Evolutionary conservation across 2,797 vertebrate species (phyloP).

Genomic region (Fistularia commersonii): DNA sequence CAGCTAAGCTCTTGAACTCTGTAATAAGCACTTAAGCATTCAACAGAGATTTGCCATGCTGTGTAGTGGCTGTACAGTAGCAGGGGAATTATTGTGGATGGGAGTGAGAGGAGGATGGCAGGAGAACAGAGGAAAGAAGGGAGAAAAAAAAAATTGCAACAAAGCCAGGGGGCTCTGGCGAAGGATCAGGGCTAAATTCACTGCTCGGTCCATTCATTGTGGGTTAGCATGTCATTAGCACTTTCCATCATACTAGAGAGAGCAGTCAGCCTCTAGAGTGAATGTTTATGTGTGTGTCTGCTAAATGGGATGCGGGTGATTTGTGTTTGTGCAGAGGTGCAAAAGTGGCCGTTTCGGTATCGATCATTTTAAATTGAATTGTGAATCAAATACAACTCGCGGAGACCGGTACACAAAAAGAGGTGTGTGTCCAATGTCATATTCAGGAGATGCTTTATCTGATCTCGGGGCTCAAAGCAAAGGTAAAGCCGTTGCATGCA

Average conservation of each 20-base stretch:
- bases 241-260: constrained; percentile 6
- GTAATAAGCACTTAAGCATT: constrained; percentile 55
- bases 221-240: constrained; percentile 8
- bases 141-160: constrained; percentile 7
- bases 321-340: too few relatives aligned
- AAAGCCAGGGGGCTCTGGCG: constrained; percentile 9
- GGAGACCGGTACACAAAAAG: too few relatives aligned
- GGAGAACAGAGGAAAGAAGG: background rate
- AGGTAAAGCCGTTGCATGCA: too few relatives aligned
- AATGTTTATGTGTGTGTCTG: background rate
- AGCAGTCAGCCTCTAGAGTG: background rate
- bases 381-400: too few relatives aligned
- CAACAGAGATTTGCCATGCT: constrained; percentile 45
- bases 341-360: too few relatives aligned
- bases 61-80: constrained; percentile 27
- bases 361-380: too few relatives aligned
- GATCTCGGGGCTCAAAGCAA: too few relatives aligned
- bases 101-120: constrained; percentile 6
- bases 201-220: constrained; percentile 24
- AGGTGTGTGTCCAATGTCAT: too few relatives aligned
- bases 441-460: too few relatives aligned
- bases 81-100: constrained; percentile 9
- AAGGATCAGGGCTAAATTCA: constrained; percentile 18
- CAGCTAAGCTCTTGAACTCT: constrained; percentile 44
- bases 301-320: background rate